Evolutionary conservation across 2,797 vertebrate genomes (phyloP).

Genomic region (Pteronotus mesoamericanus): DNA sequence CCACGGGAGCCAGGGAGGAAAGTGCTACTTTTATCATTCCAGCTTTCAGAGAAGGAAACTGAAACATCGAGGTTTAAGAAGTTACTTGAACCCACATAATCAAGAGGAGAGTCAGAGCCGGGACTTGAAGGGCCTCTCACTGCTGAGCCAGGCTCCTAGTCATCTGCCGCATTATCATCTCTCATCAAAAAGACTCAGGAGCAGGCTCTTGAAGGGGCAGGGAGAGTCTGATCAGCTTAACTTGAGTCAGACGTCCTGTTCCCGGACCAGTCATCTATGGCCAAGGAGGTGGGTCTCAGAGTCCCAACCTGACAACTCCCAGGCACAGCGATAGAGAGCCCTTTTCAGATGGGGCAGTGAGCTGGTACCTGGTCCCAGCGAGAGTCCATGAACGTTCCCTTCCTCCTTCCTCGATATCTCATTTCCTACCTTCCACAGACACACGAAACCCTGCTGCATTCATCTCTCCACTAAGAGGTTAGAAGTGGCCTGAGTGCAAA

Average conservation of each 20-base stretch:
- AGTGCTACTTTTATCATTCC: not conserved
- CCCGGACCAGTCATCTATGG: not conserved
- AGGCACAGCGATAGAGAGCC: not conserved
- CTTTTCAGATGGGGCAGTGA: accelerated
- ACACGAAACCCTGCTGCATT: not conserved
- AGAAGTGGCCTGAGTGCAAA: not conserved
- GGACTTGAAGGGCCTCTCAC: accelerated
- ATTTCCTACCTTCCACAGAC: not conserved
- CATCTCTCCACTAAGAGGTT: not conserved
- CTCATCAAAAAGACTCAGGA: not conserved
- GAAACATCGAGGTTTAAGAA: not conserved
- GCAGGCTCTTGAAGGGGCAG: accelerated
- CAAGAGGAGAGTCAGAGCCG: not conserved
- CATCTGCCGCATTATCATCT: accelerated
- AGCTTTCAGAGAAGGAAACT: not conserved
- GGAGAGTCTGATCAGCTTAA: not conserved
- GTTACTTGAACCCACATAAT: not conserved
- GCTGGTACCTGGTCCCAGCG: not conserved
- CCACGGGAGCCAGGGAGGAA: accelerated
- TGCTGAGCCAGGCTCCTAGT: not conserved
- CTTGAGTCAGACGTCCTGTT: not conserved
- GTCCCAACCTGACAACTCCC: not conserved
- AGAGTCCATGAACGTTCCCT: not conserved
- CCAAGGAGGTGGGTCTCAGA: not conserved
- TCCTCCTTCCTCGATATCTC: not conserved